These are phyloP conservation scores for Philereme vetulata DNA, from an alignment of 2,888 invertebrate species.

Conservation along the genomic window DNA sequence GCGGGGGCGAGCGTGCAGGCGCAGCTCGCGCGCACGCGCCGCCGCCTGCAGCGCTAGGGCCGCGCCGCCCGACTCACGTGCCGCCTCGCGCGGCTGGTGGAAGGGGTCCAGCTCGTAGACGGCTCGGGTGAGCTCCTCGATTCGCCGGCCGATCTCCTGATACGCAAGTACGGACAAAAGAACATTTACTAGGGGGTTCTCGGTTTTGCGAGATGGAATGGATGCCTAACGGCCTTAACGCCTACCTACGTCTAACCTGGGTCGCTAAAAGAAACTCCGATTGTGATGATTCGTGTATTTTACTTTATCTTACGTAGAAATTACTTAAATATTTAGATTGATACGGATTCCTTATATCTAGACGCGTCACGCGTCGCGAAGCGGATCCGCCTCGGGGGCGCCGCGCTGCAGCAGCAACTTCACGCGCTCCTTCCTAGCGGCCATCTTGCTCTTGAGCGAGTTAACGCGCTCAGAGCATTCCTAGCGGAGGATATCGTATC, in stretches of 20 bases:
- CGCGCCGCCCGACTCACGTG: constrained; percentile 86
- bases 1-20: constrained; percentile 64
- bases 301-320: constrained; percentile 56
- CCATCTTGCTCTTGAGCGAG: constrained; percentile 93
- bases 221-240: constrained; percentile 13
- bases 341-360: constrained; percentile 64
- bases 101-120: constrained; percentile 90
- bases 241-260: constrained; percentile 44
- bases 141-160: constrained; percentile 89
- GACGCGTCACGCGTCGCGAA: constrained; percentile 84
- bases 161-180: constrained; percentile 83
- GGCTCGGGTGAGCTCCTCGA: constrained; percentile 88
- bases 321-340: constrained; percentile 64
- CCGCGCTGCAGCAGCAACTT: constrained; percentile 94
- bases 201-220: constrained; percentile 50
- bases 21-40: constrained; percentile 74
- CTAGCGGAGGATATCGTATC: constrained; percentile 84
- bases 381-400: constrained; percentile 91
- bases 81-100: constrained; percentile 84
- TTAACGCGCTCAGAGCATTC: constrained; percentile 93
- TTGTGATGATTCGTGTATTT: constrained; percentile 74
- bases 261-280: constrained; percentile 71
- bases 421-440: constrained; percentile 93
- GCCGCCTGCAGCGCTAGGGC: constrained; percentile 77
- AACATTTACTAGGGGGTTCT: constrained; percentile 73